Conservation (phyloP, 1,140 invertebrate species). For the Tachypleus tridentatus region DNA sequence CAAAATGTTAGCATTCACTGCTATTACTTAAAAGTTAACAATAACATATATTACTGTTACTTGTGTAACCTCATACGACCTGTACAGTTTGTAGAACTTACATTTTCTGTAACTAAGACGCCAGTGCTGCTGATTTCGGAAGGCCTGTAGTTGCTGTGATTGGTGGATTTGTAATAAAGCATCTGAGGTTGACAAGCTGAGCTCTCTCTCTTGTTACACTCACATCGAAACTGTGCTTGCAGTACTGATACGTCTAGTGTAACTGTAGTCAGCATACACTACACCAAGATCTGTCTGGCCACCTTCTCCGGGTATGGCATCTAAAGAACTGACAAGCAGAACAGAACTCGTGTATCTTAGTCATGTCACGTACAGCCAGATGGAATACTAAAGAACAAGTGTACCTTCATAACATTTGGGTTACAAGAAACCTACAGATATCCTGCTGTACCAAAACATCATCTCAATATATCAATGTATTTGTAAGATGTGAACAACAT, state of each 20-base stretch:
- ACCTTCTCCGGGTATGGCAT: constrained; percentile 8
- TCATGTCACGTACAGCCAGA: no score
- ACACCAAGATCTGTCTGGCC: constrained; percentile 38
- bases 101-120: constrained; percentile 30
- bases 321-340: constrained; percentile 7
- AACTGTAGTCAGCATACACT: constrained; percentile 24
- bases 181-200: constrained; percentile 13
- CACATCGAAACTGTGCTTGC: constrained; percentile 31
- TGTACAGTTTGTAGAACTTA: constrained; percentile 6
- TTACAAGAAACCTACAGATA: no score
- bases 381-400: no score
- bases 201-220: constrained; percentile 30
- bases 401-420: no score
- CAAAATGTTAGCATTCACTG: no score
- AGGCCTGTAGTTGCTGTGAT: constrained; percentile 15
- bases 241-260: constrained; percentile 33
- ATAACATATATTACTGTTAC: no score
- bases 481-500: no score
- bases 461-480: no score
- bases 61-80: no score
- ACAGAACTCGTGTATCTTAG: no score
- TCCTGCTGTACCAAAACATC: no score
- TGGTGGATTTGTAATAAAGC: constrained; percentile 13
- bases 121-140: constrained; percentile 28
- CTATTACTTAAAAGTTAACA: no score